Conservation (phyloP, 2,113 vertebrate genomes). For the Nestor notabilis region DNA sequence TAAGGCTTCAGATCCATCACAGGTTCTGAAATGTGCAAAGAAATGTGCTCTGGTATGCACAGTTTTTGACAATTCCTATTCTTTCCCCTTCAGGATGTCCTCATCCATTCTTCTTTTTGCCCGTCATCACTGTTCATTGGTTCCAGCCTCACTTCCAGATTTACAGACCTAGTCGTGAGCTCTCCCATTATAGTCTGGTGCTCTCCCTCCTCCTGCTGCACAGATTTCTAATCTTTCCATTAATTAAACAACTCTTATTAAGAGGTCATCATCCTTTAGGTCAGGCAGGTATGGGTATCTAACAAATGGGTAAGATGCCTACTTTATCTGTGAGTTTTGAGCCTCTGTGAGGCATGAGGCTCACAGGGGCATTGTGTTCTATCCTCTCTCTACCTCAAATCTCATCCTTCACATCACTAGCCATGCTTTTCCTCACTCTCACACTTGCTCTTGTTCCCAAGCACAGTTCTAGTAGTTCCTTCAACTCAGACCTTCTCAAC, state of each 20-base stretch:
- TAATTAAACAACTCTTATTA: neutral
- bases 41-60: neutral
- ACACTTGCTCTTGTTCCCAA: neutral
- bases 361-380: neutral
- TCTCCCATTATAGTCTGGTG: neutral
- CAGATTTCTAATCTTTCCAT: neutral
- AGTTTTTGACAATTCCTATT: neutral
- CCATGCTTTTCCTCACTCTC: neutral
- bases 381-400: neutral
- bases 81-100: neutral
- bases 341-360: neutral
- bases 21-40: neutral
- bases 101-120: neutral
- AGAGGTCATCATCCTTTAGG: neutral
- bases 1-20: neutral
- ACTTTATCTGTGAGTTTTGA: neutral
- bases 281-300: neutral
- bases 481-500: neutral
- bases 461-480: neutral
- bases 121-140: neutral
- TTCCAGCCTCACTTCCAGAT: neutral
- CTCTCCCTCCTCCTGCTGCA: neutral
- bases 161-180: neutral
- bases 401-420: neutral
- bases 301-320: neutral